Percentiles rank a stretch among this genome's conserved stretches.
phyloP scores from a whole-genome alignment of 2,888 invertebrate genomes.

The Pterobdella sp. region DNA sequence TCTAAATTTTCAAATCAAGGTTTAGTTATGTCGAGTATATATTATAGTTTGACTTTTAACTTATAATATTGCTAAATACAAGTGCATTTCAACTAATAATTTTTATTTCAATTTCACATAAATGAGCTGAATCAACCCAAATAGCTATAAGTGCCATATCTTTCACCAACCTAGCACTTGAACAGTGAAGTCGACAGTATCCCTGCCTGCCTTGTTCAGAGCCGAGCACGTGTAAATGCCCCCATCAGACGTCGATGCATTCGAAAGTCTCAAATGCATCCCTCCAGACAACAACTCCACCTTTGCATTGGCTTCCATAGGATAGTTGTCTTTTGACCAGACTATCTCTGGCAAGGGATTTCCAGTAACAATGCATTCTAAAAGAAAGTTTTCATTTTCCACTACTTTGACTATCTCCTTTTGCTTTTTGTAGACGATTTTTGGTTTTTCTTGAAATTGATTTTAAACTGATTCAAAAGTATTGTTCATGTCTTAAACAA shows the following conservation, averaged over 20 bases:
- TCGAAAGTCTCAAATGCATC: slow-evolving; percentile 43
- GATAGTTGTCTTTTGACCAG: slow-evolving; percentile 45
- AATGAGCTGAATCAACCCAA: too few relatives aligned
- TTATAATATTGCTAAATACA: too few relatives aligned
- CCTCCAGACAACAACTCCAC: slow-evolving; percentile 43
- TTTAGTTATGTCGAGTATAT: too few relatives aligned
- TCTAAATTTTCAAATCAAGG: too few relatives aligned
- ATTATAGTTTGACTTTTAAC: too few relatives aligned
- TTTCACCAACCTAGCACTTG: slow-evolving; percentile 40
- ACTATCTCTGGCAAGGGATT: slow-evolving; percentile 45
- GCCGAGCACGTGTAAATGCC: slow-evolving; percentile 51
- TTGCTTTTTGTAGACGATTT: slow-evolving; percentile 40
- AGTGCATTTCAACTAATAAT: too few relatives aligned
- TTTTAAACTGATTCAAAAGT: too few relatives aligned
- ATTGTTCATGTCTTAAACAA: too few relatives aligned
- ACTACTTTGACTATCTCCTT: slow-evolving; percentile 42
- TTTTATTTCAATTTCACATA: too few relatives aligned
- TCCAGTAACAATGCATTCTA: slow-evolving; percentile 48
- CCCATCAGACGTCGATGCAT: slow-evolving; percentile 42
- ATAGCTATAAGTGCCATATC: too few relatives aligned
- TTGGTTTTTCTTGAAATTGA: slow-evolving; percentile 46
- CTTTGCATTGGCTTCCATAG: slow-evolving; percentile 32
- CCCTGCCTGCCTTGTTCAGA: slow-evolving; percentile 52
- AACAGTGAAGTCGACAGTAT: slow-evolving; percentile 43
- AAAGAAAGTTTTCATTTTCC: slow-evolving; percentile 42